These are phyloP conservation scores for Aegithalos caudatus DNA, from an alignment of 2,113 vertebrate species.

Conservation along the genomic window DNA sequence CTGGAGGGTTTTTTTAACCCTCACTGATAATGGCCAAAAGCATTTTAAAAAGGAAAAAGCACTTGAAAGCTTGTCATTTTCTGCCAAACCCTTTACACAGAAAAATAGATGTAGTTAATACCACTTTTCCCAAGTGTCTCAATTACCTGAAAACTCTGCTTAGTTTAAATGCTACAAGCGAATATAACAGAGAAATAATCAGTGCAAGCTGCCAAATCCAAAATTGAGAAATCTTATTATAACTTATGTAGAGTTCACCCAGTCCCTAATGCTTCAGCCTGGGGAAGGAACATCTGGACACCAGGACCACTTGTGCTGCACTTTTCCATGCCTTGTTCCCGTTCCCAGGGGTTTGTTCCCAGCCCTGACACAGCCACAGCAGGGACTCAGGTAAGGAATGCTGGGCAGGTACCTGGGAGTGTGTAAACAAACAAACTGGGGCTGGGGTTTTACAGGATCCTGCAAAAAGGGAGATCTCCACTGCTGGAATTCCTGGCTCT, in stretches of 20 bases:
- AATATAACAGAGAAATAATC: not conserved
- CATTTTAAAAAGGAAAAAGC: not conserved
- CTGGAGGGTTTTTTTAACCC: not conserved
- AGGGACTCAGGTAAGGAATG: not conserved
- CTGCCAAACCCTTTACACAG: slow-evolving; percentile 12
- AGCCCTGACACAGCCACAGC: not conserved
- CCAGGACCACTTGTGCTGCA: not conserved
- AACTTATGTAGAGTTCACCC: not conserved
- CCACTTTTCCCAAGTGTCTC: slow-evolving; percentile 32
- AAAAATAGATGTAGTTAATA: slow-evolving; percentile 42
- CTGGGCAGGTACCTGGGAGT: not conserved
- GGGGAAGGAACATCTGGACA: not conserved
- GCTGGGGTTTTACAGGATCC: not conserved
- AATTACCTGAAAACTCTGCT: slow-evolving; percentile 50
- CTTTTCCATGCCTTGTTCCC: not conserved
- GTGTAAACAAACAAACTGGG: not conserved
- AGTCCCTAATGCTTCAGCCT: not conserved
- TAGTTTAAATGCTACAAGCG: not conserved
- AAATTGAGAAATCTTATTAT: not conserved
- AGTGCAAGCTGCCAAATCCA: not conserved
- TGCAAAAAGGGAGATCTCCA: not conserved
- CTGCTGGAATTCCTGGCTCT: too few relatives aligned
- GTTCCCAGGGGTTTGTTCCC: not conserved
- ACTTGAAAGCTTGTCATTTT: slow-evolving; percentile 12
- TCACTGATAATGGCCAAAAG: slow-evolving; percentile 28